These are phyloP conservation scores for Aphelocoma californica DNA, from an alignment of 2,797 vertebrate genomes.

Conservation along the genomic window DNA sequence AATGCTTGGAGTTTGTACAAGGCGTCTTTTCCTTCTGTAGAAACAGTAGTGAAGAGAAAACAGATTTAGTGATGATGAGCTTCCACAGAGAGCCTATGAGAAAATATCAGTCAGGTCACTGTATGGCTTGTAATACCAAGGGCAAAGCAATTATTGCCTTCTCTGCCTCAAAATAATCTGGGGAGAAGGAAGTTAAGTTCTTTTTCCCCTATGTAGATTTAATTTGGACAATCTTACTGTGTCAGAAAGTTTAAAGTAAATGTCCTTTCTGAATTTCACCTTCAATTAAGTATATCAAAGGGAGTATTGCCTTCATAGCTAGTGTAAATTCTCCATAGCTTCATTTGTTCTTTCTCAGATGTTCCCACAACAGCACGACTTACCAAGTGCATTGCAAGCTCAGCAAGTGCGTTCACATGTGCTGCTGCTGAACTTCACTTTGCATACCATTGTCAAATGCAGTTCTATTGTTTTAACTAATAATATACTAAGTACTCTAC, in stretches of 20 bases:
- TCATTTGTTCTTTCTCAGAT: background rate
- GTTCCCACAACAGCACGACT: background rate
- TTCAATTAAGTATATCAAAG: background rate
- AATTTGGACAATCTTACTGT: background rate
- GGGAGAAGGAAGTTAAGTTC: background rate
- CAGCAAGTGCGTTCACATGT: accelerated
- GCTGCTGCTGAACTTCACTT: background rate
- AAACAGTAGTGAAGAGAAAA: background rate
- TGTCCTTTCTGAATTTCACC: background rate
- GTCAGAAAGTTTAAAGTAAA: background rate
- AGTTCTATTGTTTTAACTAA: background rate
- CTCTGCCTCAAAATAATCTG: background rate
- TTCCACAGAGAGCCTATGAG: background rate
- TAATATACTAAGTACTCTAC: background rate
- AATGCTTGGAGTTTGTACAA: background rate
- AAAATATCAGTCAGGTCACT: background rate
- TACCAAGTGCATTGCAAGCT: background rate
- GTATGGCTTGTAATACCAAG: accelerated
- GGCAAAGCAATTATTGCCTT: background rate
- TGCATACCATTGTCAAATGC: background rate
- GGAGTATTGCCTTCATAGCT: background rate
- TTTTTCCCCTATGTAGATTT: background rate
- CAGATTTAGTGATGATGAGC: background rate
- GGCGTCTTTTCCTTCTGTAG: background rate
- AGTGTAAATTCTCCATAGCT: background rate